Percentiles rank a stretch among this genome's conserved stretches.
Evolutionary conservation across 2,888 invertebrate genomes (phyloP).

Genomic region (Volucella zonaria): DNA sequence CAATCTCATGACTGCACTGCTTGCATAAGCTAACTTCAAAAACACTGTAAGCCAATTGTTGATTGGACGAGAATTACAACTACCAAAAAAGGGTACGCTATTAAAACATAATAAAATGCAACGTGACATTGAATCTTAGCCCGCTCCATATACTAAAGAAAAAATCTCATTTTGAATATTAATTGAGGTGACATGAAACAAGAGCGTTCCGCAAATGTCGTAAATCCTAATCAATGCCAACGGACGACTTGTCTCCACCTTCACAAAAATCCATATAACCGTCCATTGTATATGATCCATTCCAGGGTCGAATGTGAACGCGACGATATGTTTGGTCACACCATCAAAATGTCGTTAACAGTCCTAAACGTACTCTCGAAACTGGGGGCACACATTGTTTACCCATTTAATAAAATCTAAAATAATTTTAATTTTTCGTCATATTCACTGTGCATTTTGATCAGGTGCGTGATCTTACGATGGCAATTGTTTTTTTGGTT

Average conservation of each 20-base stretch:
- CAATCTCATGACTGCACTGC: slow-evolving; percentile 27
- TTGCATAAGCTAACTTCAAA: slow-evolving; percentile 47
- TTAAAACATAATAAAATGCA: slow-evolving; percentile 70
- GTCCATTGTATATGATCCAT: slow-evolving; percentile 46
- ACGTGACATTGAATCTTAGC: slow-evolving; percentile 62
- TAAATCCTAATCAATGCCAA: slow-evolving; percentile 73
- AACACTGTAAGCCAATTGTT: not conserved
- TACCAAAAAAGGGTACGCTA: slow-evolving; percentile 59
- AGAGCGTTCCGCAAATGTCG: slow-evolving; percentile 71
- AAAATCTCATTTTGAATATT: slow-evolving; percentile 66
- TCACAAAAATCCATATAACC: slow-evolving; percentile 13
- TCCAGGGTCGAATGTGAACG: slow-evolving; percentile 69
- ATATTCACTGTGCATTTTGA: slow-evolving; percentile 72
- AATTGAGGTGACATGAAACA: slow-evolving; percentile 57
- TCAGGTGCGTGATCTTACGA: slow-evolving; percentile 66
- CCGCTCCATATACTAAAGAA: slow-evolving; percentile 68
- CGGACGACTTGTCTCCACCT: slow-evolving; percentile 40
- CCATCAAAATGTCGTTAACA: slow-evolving; percentile 73
- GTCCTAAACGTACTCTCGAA: slow-evolving; percentile 63
- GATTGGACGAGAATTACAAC: not conserved
- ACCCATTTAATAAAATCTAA: slow-evolving; percentile 72
- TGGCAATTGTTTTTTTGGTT: slow-evolving; percentile 4
- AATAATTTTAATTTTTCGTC: slow-evolving; percentile 73
- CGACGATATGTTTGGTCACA: slow-evolving; percentile 73
- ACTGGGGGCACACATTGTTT: slow-evolving; percentile 52